Evolutionary conservation across 2,797 vertebrate genomes (phyloP).

Genomic region (Gallinago solitaria): DNA sequence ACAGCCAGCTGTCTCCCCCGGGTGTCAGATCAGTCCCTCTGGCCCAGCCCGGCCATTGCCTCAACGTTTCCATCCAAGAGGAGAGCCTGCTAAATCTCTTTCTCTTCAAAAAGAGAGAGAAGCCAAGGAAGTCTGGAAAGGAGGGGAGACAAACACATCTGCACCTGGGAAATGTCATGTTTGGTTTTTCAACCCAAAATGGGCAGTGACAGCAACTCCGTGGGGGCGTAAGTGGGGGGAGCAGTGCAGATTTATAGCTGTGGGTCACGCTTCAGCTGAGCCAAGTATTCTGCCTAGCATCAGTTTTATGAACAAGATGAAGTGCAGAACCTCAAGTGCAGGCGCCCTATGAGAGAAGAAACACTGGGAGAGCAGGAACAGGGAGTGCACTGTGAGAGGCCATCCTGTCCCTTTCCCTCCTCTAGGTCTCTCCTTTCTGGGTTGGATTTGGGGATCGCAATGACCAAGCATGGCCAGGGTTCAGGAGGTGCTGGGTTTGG

Average conservation of each 20-base stretch:
- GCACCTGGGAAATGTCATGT: conserved; percentile 66
- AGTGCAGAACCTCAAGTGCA: conserved; percentile 41
- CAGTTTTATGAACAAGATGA: conserved; percentile 51
- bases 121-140: conserved; percentile 68
- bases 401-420: background rate
- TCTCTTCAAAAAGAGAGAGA: background rate
- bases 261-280: conserved; percentile 33
- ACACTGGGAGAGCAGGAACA: background rate
- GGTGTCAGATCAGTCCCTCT: background rate
- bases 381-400: background rate
- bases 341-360: background rate
- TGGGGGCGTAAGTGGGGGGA: conserved; percentile 12
- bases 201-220: conserved; percentile 61
- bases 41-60: background rate
- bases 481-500: background rate
- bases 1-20: accelerated
- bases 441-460: background rate
- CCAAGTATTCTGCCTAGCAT: conserved; percentile 61
- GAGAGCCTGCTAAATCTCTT: conserved; percentile 12
- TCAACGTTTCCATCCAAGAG: background rate
- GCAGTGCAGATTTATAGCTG: conserved; percentile 56
- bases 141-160: conserved; percentile 12
- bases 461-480: background rate
- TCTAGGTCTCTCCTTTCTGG: background rate
- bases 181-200: conserved; percentile 50